These are phyloP conservation scores for Chydorus sphaericus DNA, from an alignment of 2,888 invertebrate species.

Conservation along the genomic window DNA sequence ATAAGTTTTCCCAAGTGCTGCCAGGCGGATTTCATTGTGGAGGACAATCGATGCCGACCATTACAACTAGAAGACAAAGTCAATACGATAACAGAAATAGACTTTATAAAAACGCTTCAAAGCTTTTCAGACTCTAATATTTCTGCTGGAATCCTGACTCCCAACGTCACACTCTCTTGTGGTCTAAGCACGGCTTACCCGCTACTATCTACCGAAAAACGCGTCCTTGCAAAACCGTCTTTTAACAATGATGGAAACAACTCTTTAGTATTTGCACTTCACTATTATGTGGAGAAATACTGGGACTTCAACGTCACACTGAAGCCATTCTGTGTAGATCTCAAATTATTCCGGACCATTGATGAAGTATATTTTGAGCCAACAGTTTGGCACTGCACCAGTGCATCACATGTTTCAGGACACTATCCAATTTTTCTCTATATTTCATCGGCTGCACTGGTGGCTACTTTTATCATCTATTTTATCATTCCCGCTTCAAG, in stretches of 20 bases:
- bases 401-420: not conserved
- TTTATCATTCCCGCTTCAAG: conserved; percentile 10
- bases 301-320: not conserved
- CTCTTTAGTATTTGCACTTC: not conserved
- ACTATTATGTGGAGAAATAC: not conserved
- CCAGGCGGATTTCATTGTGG: not conserved
- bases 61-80: not conserved
- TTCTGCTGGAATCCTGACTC: not conserved
- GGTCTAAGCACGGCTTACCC: not conserved
- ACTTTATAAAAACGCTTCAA: no score
- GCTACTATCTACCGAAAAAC: not conserved
- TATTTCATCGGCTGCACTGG: conserved; percentile 7
- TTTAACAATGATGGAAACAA: not conserved
- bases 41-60: not conserved
- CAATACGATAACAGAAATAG: no score
- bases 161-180: not conserved
- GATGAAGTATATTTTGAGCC: not conserved
- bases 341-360: not conserved
- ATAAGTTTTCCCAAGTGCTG: conserved; percentile 14
- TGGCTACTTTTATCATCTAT: conserved; percentile 11
- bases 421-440: conserved; percentile 8
- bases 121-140: not conserved
- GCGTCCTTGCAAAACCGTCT: not conserved
- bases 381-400: not conserved
- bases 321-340: not conserved